Evolutionary conservation across 1,140 invertebrate species (phyloP).

Genomic region (Ditylenchus dipsaci): DNA sequence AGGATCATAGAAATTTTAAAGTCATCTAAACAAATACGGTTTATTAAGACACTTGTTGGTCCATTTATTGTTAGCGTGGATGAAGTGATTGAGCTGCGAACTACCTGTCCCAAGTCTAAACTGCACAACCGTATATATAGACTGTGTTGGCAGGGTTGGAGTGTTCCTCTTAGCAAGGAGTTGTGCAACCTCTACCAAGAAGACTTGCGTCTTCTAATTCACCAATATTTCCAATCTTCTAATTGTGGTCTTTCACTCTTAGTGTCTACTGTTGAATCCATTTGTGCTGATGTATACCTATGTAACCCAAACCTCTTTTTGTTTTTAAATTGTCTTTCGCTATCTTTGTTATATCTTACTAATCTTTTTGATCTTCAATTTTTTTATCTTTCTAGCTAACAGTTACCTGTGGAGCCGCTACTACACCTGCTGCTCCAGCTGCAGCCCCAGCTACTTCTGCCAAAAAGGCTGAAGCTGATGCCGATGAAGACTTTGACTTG

Average conservation of each 20-base stretch:
- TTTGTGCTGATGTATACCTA: no score
- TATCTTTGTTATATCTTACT: no score
- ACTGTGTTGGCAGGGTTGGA: conserved; percentile 23
- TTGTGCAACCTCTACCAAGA: conserved; percentile 35
- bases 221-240: neutral
- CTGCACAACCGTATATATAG: conserved; percentile 32
- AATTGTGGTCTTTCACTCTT: neutral
- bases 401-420: no score
- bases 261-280: neutral
- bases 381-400: no score
- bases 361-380: no score
- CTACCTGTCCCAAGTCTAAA: conserved; percentile 14
- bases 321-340: no score
- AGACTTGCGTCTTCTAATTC: conserved; percentile 14
- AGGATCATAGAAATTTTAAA: neutral
- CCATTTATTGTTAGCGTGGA: conserved; percentile 9
- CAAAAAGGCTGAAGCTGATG: conserved; percentile 39
- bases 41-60: conserved; percentile 5
- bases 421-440: no score
- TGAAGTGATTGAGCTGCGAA: conserved; percentile 23
- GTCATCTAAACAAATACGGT: neutral
- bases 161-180: conserved; percentile 12
- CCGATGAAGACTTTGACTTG: conserved; percentile 82
- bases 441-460: no score
- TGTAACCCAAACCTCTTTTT: no score